Percentiles rank a stretch among this genome's conserved stretches.
phyloP scores from a whole-genome alignment of 1,140 invertebrate genomes.

The Grapholita molesta region DNA sequence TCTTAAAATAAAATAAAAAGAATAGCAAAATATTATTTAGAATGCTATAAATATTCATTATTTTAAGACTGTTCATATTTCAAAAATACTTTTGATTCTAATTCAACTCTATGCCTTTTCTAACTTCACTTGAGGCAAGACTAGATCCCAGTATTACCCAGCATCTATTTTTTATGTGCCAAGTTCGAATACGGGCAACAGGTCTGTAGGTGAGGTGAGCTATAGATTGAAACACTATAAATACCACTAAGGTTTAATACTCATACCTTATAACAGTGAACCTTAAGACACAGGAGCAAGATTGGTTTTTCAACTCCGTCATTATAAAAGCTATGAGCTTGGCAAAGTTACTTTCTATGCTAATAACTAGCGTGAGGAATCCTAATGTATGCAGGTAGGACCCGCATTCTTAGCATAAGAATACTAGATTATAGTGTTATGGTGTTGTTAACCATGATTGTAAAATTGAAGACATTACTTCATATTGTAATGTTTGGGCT shows the following conservation, averaged over 20 bases:
- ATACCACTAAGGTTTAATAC: background rate
- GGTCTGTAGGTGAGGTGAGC: conserved; percentile 67
- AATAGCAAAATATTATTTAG: no score
- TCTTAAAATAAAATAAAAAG: no score
- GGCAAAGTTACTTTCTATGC: background rate
- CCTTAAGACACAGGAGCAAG: background rate
- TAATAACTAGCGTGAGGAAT: conserved; percentile 55
- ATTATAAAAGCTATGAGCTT: background rate
- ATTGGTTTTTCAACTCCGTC: background rate
- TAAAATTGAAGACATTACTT: background rate
- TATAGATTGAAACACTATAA: background rate
- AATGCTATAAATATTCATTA: no score
- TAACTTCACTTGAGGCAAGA: conserved; percentile 22
- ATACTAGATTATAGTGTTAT: conserved; percentile 14
- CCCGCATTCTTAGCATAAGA: background rate
- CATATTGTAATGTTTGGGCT: background rate
- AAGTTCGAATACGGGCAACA: conserved; percentile 72
- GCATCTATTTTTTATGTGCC: conserved; percentile 67
- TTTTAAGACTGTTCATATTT: background rate
- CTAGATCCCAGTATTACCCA: conserved; percentile 69
- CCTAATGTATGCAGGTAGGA: conserved; percentile 63
- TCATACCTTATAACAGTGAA: background rate
- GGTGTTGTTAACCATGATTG: background rate
- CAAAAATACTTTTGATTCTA: background rate
- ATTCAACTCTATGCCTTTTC: conserved; percentile 38